phyloP scores from a whole-genome alignment of 1,140 invertebrate species.

The Drosophila nannoptera region DNA sequence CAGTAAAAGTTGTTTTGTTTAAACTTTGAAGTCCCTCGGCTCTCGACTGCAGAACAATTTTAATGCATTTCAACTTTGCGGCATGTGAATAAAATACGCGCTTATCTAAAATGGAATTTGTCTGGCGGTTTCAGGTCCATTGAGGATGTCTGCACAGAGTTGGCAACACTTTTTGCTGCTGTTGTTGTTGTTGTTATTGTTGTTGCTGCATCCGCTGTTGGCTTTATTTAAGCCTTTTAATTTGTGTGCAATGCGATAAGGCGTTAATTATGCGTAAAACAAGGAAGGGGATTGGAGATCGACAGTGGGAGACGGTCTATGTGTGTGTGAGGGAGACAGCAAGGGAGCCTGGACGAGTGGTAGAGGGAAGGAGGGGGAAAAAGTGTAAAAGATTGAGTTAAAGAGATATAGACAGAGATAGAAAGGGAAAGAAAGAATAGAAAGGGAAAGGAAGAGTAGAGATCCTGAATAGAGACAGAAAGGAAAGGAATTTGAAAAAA shows the following conservation, averaged over 20 bases:
- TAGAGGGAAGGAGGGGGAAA: background rate
- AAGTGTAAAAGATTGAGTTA: no score
- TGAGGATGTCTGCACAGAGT: constrained; percentile 36
- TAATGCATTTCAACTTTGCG: constrained; percentile 1
- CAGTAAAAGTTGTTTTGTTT: no score
- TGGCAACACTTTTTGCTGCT: constrained; percentile 23
- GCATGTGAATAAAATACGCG: constrained; percentile 46
- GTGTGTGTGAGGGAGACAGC: background rate
- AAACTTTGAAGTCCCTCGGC: no score
- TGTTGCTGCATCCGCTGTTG: background rate
- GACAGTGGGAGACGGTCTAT: background rate
- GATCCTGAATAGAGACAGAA: no score
- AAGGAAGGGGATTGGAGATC: background rate
- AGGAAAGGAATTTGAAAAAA: no score
- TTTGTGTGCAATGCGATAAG: constrained; percentile 62
- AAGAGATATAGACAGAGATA: no score
- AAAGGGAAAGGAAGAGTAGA: no score
- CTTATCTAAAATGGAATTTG: constrained; percentile 55
- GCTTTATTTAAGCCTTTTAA: constrained; percentile 54
- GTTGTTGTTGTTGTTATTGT: constrained; percentile 7
- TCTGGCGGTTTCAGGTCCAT: constrained; percentile 35
- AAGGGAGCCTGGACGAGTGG: background rate
- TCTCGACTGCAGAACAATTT: no score
- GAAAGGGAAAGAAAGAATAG: no score
- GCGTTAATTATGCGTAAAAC: constrained; percentile 55